phyloP scores from a whole-genome alignment of 2,888 invertebrate species.

The Troglohyphantes excavatus region DNA sequence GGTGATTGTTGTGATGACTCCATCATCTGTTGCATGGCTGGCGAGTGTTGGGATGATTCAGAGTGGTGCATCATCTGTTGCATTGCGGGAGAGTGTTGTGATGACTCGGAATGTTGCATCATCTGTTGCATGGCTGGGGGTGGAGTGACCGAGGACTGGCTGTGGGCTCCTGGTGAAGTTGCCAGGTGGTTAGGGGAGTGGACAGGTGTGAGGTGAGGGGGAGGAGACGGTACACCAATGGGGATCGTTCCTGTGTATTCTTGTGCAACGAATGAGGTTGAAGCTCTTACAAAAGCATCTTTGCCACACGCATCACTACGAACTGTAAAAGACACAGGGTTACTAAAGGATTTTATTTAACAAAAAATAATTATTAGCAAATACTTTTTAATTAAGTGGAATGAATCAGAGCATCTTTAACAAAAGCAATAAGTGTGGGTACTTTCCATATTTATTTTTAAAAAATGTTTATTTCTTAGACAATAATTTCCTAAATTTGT shows the following conservation, averaged over 20 bases:
- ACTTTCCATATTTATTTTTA: no score
- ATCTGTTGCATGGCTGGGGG: slow-evolving; percentile 28
- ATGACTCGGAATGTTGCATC: slow-evolving; percentile 28
- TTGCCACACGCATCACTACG: slow-evolving; percentile 45
- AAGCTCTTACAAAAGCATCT: slow-evolving; percentile 17
- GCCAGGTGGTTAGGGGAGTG: slow-evolving; percentile 64
- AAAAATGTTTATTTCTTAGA: no score
- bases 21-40: slow-evolving; percentile 71
- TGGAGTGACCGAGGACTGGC: slow-evolving; percentile 52
- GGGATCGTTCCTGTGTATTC: slow-evolving; percentile 58
- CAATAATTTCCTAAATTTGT: no score
- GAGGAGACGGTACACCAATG: slow-evolving; percentile 30
- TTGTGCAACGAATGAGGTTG: slow-evolving; percentile 32
- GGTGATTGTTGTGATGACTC: slow-evolving; percentile 36
- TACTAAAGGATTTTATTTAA: no score
- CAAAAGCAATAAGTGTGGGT: no score
- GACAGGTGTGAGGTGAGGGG: slow-evolving; percentile 67
- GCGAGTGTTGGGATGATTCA: slow-evolving; percentile 44
- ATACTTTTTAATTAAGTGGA: no score
- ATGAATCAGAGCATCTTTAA: no score
- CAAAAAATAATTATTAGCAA: background rate
- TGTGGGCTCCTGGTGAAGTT: slow-evolving; percentile 59
- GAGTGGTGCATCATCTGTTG: slow-evolving; percentile 64
- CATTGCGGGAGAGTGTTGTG: slow-evolving; percentile 26
- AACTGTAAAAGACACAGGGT: slow-evolving; percentile 14